Base-by-base conservation (phyloP, 2,888 invertebrate species). In the Carpatolechia fugitivella region DNA sequence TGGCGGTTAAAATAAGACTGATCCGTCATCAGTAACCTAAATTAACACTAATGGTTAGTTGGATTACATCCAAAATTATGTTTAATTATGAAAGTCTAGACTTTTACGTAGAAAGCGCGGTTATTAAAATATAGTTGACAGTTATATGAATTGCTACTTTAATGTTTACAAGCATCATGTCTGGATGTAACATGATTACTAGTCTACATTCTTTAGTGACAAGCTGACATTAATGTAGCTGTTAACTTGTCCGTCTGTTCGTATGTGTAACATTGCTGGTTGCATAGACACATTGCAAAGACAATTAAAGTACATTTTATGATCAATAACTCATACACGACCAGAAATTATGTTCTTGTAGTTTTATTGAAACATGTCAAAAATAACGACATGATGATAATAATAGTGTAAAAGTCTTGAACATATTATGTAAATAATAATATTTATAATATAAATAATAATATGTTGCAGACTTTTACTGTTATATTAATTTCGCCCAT, bases 61-160 rank as follows among this genome's bases (percentile, higher is more conserved):
- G 80, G 80, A 76, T 54, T 54, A 50, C 57, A 56, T 74, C 80
- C 80, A 79, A 78, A 50, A 13, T 38, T 29, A 60, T 61, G 58
- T 65, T 59, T 54, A 31, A 48, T 40, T 54, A 30, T 31, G n/a
- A 48, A 6, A 50, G 38, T 38, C 16, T 50, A 50, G 50, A 38
- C 50, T 14, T 13, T 5, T 11, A 10, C n/a, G 10, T 10, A 44
- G 20, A 44, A 20, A 44, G 8, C 13, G 20, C 29, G 29, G 13
- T 44, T 44, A 44, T 13, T 24, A 44, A 44, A 29, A 6, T 33
- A 10, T 10, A 1, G 3, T 33, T 3, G 3, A 6, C 3, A 33
- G 10, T 3, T 8, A 33, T 6, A 33, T 11, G 33, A 24, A 3
- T 24, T 24, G 24, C 24, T 24, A 24, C 24, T 24, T 24, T 24